These are phyloP conservation scores for Cebidichthys violaceus DNA, from an alignment of 2,113 vertebrate genomes.

Conservation along the genomic window DNA sequence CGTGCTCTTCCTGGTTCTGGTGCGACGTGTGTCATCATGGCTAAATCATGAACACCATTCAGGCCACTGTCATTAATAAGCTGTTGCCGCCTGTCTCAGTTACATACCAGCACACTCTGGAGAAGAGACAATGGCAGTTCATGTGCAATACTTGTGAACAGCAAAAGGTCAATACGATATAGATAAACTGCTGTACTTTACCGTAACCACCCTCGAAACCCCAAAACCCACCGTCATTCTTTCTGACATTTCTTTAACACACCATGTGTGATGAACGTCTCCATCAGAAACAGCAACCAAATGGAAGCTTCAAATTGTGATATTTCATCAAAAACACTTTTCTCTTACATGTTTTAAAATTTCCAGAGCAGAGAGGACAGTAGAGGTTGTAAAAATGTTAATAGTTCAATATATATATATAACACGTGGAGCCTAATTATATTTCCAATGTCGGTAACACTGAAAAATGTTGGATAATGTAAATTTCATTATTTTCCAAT, in stretches of 20 bases:
- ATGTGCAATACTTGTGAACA: neutral
- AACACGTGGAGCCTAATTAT: neutral
- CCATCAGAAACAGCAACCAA: no score
- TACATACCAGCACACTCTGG: slow-evolving; percentile 13
- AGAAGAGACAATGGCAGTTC: neutral
- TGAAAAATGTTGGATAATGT: no score
- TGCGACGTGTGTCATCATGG: slow-evolving; percentile 15
- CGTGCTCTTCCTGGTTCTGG: neutral
- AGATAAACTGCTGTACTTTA: neutral
- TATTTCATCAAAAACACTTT: no score
- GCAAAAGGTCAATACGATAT: neutral
- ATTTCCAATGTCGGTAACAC: no score
- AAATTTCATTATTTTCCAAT: no score
- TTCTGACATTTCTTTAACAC: no score
- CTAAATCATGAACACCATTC: slow-evolving; percentile 20
- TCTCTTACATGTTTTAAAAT: no score
- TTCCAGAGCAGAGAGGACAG: neutral
- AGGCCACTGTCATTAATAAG: neutral
- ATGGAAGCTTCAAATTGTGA: no score
- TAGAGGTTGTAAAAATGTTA: neutral
- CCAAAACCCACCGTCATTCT: no score
- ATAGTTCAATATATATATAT: neutral
- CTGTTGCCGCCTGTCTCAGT: slow-evolving; percentile 5
- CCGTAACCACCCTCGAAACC: neutral
- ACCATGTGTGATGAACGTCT: no score